phyloP scores from a whole-genome alignment of 2,888 invertebrate genomes.

The Notodonta dromedarius region DNA sequence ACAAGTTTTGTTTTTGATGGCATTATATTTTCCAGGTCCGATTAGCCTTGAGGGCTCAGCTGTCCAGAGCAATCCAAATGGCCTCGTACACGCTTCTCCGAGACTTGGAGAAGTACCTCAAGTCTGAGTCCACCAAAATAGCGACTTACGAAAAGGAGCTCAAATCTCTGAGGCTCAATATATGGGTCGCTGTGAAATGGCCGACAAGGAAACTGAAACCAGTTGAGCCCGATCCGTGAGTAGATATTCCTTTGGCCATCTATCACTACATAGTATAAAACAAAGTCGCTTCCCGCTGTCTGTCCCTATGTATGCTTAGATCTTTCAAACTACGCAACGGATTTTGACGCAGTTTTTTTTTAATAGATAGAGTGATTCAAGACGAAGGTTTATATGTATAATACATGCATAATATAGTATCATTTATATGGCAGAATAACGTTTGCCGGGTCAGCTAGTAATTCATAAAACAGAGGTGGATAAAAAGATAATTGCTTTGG shows the following conservation, averaged over 20 bases:
- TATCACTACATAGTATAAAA: neutral
- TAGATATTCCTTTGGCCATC: neutral
- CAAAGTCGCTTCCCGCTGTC: no score
- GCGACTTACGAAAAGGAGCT: constrained; percentile 68
- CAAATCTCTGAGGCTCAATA: constrained; percentile 59
- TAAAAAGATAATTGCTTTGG: no score
- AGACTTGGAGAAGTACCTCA: constrained; percentile 63
- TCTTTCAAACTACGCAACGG: no score
- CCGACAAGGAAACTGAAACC: constrained; percentile 67
- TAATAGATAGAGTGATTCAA: no score
- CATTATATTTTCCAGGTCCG: constrained; percentile 55
- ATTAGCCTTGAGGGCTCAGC: constrained; percentile 60
- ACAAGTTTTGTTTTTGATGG: no score
- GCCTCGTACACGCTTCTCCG: constrained; percentile 73
- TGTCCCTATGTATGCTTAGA: no score
- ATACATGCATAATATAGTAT: no score
- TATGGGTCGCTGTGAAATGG: constrained; percentile 74
- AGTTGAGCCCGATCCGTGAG: constrained; percentile 62
- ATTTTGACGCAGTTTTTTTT: no score
- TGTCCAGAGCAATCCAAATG: constrained; percentile 66
- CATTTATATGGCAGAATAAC: no score
- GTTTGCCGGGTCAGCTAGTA: no score
- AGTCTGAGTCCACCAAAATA: constrained; percentile 60
- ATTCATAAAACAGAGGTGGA: no score
- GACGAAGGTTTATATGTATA: no score